Conservation (phyloP, 2,888 invertebrate genomes). For the Pseudanteris insignis region DNA sequence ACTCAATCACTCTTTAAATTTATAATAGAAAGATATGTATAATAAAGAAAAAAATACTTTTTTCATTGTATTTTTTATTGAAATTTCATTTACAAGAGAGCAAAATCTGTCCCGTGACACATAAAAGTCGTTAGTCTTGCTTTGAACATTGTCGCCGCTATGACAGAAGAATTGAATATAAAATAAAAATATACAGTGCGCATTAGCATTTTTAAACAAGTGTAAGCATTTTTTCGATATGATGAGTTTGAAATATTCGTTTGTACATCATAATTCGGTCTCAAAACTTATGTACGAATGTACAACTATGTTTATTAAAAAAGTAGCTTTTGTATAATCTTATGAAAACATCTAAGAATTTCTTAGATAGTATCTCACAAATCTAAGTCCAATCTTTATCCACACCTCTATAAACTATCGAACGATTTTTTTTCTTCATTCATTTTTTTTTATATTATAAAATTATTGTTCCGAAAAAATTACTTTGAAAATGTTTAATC, state of each 20-base stretch:
- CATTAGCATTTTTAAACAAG: conserved; percentile 28
- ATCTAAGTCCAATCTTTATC: no score
- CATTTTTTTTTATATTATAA: no score
- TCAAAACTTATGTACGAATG: no score
- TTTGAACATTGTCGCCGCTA: conserved; percentile 7
- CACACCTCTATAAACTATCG: no score
- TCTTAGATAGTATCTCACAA: no score
- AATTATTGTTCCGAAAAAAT: no score
- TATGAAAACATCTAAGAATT: no score
- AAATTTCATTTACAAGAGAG: conserved; percentile 41
- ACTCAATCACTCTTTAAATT: no score
- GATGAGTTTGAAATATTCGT: conserved; percentile 23
- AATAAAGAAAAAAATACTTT: no score
- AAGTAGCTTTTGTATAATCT: conserved; percentile 18
- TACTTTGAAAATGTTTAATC: no score
- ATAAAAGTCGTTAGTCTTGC: conserved; percentile 18
- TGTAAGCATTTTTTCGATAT: conserved; percentile 22
- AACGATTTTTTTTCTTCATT: no score
- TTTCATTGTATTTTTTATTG: conserved; percentile 29
- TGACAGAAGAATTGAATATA: conserved; percentile 27
- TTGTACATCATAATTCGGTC: conserved; percentile 24
- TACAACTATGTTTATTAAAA: conserved; percentile 13
- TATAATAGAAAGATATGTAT: no score
- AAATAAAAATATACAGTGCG: conserved; percentile 28
- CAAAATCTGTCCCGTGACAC: conserved; percentile 20